These are phyloP conservation scores for Temnopleurus reevesii DNA, from an alignment of 53 echinoderm and acorn worm genomes.

Conservation along the genomic window DNA sequence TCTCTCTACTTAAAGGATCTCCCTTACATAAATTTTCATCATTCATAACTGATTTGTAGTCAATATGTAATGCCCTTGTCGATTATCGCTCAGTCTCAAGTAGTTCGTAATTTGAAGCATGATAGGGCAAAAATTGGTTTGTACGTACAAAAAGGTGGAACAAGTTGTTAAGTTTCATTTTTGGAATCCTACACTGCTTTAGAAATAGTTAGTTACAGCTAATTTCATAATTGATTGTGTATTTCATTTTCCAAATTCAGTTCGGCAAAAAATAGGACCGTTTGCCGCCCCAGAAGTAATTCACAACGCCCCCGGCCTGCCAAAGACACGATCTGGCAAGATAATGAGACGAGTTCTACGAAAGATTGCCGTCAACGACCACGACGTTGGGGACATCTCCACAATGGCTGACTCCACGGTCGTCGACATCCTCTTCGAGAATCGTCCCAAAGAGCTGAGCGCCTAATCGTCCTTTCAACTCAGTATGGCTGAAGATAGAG, in stretches of 20 bases:
- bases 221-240: no score
- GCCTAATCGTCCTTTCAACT: background rate
- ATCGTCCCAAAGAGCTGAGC: slow-evolving; percentile 66
- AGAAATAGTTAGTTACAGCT: no score
- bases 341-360: slow-evolving; percentile 99
- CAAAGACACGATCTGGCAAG: slow-evolving; percentile 98
- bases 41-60: no score
- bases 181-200: no score
- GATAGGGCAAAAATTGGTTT: no score
- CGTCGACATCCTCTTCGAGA: slow-evolving; percentile 85
- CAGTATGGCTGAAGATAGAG: background rate
- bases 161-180: no score
- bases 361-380: slow-evolving; percentile 93
- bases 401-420: slow-evolving; percentile 96
- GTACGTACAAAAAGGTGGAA: no score
- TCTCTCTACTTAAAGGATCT: no score
- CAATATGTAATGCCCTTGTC: no score
- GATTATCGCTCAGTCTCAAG: no score
- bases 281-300: slow-evolving; percentile 90
- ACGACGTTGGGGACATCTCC: slow-evolving; percentile 92
- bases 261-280: slow-evolving; percentile 82
- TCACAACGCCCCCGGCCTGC: slow-evolving; percentile 94
- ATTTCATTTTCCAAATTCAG: slow-evolving; percentile 43
- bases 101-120: no score
- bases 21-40: no score